phyloP scores from a whole-genome alignment of 92 coral and sea anemone species.

The Anthopleura xanthogrammica region DNA sequence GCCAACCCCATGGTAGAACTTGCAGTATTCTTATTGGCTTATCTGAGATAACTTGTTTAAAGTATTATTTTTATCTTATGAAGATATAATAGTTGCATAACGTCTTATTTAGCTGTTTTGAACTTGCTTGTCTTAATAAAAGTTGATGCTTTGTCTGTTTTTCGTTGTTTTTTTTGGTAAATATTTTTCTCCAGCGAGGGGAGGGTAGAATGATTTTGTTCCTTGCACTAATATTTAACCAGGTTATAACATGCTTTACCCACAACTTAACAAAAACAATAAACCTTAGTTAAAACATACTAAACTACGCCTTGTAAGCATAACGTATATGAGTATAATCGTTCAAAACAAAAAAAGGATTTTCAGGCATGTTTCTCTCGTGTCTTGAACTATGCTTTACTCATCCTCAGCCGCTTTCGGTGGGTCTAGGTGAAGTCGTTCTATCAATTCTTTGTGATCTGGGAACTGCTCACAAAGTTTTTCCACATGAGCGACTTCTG shows the following conservation, averaged over 20 bases:
- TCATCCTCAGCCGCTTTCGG: neutral
- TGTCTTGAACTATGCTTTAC: neutral
- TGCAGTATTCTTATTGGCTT: too few relatives aligned
- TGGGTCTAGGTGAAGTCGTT: slow-evolving; percentile 23
- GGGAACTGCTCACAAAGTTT: slow-evolving; percentile 63
- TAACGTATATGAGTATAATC: neutral
- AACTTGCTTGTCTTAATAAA: too few relatives aligned
- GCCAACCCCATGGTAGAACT: too few relatives aligned
- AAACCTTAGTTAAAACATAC: neutral
- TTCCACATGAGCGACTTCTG: slow-evolving; percentile 46
- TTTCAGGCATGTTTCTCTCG: neutral
- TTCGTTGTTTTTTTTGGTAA: neutral
- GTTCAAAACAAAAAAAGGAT: neutral
- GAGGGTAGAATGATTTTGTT: neutral
- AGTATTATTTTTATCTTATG: too few relatives aligned
- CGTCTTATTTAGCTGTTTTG: too few relatives aligned
- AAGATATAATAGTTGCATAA: too few relatives aligned
- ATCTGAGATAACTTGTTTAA: too few relatives aligned
- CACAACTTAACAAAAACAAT: neutral
- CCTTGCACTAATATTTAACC: neutral
- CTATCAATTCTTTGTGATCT: slow-evolving; percentile 67
- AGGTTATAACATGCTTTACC: neutral
- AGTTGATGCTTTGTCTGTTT: too few relatives aligned
- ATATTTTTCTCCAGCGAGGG: neutral
- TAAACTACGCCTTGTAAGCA: neutral